Evolutionary conservation across 2,888 invertebrate species (phyloP).

Genomic region (Phaonia tiefii): DNA sequence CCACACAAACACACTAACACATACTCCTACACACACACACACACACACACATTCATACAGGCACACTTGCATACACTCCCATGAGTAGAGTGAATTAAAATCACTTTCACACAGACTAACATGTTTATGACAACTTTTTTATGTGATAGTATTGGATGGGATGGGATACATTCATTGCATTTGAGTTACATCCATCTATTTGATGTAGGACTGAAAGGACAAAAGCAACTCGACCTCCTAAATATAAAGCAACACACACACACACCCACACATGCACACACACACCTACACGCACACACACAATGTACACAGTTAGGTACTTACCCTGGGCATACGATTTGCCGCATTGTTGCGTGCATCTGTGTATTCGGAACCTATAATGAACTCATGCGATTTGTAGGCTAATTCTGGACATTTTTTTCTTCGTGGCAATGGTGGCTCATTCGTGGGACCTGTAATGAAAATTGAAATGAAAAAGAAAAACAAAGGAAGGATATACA

Average conservation of each 20-base stretch:
- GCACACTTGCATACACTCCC: no score
- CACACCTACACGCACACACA: no score
- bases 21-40: neutral
- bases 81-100: slow-evolving; percentile 2
- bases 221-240: no score
- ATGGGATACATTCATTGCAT: neutral
- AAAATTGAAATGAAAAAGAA: slow-evolving; percentile 48
- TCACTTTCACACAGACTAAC: neutral
- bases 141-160: neutral
- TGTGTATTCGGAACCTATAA: slow-evolving; percentile 84
- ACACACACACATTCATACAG: neutral
- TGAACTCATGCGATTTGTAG: slow-evolving; percentile 92
- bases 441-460: slow-evolving; percentile 83
- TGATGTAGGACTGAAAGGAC: neutral
- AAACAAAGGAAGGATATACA: slow-evolving; percentile 4
- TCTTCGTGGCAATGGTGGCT: slow-evolving; percentile 91
- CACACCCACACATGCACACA: no score
- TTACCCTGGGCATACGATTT: slow-evolving; percentile 80
- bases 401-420: slow-evolving; percentile 94
- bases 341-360: slow-evolving; percentile 81
- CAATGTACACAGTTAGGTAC: no score
- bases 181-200: neutral
- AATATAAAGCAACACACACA: slow-evolving; percentile 7
- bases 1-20: neutral
- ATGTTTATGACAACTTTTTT: neutral